These are phyloP conservation scores for Phalloptychus januarius DNA, from an alignment of 2,797 vertebrate genomes.

Conservation along the genomic window DNA sequence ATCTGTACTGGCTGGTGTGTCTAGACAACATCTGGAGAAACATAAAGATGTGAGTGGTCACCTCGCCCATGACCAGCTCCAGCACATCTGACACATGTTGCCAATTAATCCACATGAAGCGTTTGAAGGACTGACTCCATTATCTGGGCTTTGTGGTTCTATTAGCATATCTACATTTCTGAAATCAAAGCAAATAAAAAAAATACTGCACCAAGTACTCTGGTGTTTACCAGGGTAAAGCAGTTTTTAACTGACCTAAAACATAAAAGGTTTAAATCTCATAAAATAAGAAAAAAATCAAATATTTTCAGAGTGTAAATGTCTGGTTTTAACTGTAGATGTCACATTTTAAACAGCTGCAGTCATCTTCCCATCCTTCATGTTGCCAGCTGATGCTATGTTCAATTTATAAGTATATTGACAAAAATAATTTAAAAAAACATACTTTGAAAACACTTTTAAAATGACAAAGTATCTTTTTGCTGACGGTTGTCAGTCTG, in stretches of 20 bases:
- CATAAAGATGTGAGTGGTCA: constrained; percentile 4
- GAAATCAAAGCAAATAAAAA: neutral
- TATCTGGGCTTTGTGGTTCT: neutral
- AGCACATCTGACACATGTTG: neutral
- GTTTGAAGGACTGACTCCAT: neutral
- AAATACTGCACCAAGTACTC: neutral
- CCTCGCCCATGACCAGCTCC: neutral
- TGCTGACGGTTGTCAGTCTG: neutral
- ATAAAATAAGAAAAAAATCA: neutral
- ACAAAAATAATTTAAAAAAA: neutral
- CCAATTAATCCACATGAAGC: neutral
- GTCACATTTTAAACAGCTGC: neutral
- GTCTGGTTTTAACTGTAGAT: no score
- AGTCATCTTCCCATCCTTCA: neutral
- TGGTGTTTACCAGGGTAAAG: neutral
- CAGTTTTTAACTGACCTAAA: neutral
- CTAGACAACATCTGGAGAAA: constrained; percentile 58
- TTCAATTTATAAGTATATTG: neutral
- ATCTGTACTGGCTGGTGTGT: constrained; percentile 27
- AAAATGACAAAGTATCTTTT: neutral
- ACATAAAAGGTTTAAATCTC: neutral
- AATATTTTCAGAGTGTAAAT: no score
- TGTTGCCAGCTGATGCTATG: neutral
- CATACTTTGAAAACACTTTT: neutral
- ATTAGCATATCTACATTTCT: neutral